Evolutionary conservation across 37 sponge, comb jelly and placozoan species (phyloP), one percentile per base, ranked within the genome.

Genomic region (Aplysina aerophoba): DNA sequence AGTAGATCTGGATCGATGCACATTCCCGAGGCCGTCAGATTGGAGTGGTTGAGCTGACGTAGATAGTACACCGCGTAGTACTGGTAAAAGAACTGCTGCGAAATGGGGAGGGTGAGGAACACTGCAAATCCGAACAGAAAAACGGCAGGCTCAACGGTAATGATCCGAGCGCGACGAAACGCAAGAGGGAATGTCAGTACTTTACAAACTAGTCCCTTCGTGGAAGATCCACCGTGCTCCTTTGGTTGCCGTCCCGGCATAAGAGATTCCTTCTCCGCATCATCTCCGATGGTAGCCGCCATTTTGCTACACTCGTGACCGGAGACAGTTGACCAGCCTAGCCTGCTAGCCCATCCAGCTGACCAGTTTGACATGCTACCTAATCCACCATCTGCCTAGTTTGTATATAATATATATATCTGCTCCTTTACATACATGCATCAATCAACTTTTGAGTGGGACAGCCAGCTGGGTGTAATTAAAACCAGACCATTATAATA

Each of bases 51-150:
- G 54, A 41, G 25, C 54, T 75, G 50, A 17, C 54, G 44, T 17
- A 75, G 54, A 15, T 75, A 75, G 78, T 75, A 24, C 0, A 50
- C 33, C 22, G 62, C 86, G 69, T 69, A 81, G 14, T 38, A 19
- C 57, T 93, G 87, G 71, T 83, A 89, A 73, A 63, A 40, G 82
- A 89, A 93, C 56, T 89, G 88, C 75, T 89, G 82, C 57, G 83
- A 87, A 22, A 86, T 31, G n/a, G 68, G 80, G 13, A 67, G 21
- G 31, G 84, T 28, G 41, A 93, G 36, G 37, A 84, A 89, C 24
- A 81, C 28, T 1, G 87, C 59, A 21, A 89, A 89, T 34, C 79
- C 36, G 87, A 36, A 84, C 11, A 93, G 54, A 68, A 93, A 93
- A 17, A 86, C 38, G 60, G 83, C 66, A 8, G 87, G 87, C 39